phyloP scores from a whole-genome alignment of 2,113 vertebrate genomes.

The Sitta europaea region DNA sequence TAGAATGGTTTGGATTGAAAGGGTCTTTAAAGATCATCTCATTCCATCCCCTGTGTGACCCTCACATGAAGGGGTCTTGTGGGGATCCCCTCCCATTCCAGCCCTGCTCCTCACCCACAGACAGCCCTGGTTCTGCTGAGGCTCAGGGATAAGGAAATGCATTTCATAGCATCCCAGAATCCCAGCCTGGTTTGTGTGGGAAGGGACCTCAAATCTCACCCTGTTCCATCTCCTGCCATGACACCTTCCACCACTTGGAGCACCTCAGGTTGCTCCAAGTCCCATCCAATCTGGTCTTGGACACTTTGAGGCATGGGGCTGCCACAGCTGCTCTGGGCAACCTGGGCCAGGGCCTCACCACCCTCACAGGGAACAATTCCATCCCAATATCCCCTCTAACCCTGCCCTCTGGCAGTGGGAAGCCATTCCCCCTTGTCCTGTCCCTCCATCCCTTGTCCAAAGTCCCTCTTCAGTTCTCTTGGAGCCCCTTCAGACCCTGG shows the following conservation, averaged over 20 bases:
- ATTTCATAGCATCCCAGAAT: neutral
- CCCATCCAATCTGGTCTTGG: neutral
- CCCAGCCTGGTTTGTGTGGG: neutral
- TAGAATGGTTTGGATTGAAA: neutral
- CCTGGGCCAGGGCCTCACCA: neutral
- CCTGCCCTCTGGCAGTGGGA: neutral
- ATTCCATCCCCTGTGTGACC: neutral
- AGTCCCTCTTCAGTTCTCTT: neutral
- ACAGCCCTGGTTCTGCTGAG: neutral
- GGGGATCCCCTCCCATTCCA: neutral
- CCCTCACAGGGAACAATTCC: neutral
- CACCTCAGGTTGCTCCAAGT: neutral
- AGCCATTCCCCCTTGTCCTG: neutral
- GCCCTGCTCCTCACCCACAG: neutral
- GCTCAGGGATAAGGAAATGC: neutral
- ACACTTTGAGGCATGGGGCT: rapidly evolving
- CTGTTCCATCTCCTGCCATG: neutral
- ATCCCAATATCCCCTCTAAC: rapidly evolving
- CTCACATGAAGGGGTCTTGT: neutral
- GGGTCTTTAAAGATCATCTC: neutral
- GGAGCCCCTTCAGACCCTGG: neutral
- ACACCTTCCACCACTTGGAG: neutral
- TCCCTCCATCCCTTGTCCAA: neutral
- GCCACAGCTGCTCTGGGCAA: neutral
- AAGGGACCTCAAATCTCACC: neutral